Percentiles rank a stretch among this genome's conserved stretches.
phyloP scores from a whole-genome alignment of 1,140 invertebrate genomes.

The Tachypleus tridentatus region DNA sequence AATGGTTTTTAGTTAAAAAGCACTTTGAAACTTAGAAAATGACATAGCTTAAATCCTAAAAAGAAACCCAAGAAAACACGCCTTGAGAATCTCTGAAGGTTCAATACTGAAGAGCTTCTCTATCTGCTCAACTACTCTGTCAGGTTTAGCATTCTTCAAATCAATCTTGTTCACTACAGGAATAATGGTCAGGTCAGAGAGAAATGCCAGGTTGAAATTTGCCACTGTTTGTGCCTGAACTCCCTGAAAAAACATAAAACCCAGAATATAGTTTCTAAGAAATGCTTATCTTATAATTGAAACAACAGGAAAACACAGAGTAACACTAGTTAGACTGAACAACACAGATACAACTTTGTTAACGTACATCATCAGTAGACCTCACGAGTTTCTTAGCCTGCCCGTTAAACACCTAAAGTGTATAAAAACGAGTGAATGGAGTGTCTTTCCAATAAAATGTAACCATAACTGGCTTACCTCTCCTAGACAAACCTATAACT shows the following conservation, averaged over 20 bases:
- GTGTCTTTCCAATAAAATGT: too few species aligned
- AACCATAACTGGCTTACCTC: too few species aligned
- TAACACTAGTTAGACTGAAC: not conserved
- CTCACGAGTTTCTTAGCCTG: too few species aligned
- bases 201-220: constrained; percentile 87
- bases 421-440: too few species aligned
- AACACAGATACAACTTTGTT: too few species aligned
- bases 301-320: not conserved
- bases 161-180: constrained; percentile 97
- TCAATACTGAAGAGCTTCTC: constrained; percentile 73
- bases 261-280: not conserved
- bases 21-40: too few species aligned
- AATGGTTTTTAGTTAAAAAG: too few species aligned
- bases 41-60: too few species aligned
- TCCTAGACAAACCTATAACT: too few species aligned
- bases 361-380: too few species aligned
- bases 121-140: constrained; percentile 62
- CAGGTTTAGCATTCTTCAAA: constrained; percentile 76
- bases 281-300: not conserved
- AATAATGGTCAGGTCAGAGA: constrained; percentile 64
- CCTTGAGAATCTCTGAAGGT: constrained; percentile 49
- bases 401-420: too few species aligned
- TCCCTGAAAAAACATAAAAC: constrained; percentile 39
- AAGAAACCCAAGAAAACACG: constrained; percentile 27
- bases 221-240: constrained; percentile 97